These are phyloP conservation scores for Lithophane semibrunnea DNA, from an alignment of 2,888 invertebrate genomes.

Conservation along the genomic window DNA sequence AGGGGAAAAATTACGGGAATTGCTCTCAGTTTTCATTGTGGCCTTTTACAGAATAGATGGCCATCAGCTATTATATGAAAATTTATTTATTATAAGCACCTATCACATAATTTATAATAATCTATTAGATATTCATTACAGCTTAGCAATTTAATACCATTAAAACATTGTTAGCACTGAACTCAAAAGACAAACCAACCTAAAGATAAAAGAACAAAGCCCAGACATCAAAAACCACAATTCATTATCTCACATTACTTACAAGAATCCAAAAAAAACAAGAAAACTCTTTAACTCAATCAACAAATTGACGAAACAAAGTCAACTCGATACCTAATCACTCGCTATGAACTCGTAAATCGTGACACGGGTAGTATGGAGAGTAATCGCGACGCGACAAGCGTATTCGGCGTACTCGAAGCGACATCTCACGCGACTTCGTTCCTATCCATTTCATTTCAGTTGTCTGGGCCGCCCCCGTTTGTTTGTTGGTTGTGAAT, in stretches of 20 bases:
- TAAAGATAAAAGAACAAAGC: background rate
- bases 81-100: too few relatives aligned
- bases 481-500: conserved; percentile 71
- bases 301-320: conserved; percentile 43
- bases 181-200: background rate
- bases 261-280: background rate
- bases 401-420: conserved; percentile 67
- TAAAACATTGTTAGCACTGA: too few relatives aligned
- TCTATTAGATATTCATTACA: too few relatives aligned
- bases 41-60: too few relatives aligned
- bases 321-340: conserved; percentile 47
- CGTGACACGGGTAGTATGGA: conserved; percentile 51
- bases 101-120: too few relatives aligned
- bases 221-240: background rate
- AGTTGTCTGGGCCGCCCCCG: conserved; percentile 80
- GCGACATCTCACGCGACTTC: conserved; percentile 81
- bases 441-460: conserved; percentile 87
- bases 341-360: conserved; percentile 26
- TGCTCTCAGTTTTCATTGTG: too few relatives aligned
- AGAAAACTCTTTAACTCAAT: conserved; percentile 23
- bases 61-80: too few relatives aligned
- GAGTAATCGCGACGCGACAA: conserved; percentile 67
- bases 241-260: conserved; percentile 1
- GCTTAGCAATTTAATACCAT: too few relatives aligned
- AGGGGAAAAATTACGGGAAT: too few relatives aligned